Conservation (phyloP, 2,113 vertebrate genomes). For the Strix aluco region DNA sequence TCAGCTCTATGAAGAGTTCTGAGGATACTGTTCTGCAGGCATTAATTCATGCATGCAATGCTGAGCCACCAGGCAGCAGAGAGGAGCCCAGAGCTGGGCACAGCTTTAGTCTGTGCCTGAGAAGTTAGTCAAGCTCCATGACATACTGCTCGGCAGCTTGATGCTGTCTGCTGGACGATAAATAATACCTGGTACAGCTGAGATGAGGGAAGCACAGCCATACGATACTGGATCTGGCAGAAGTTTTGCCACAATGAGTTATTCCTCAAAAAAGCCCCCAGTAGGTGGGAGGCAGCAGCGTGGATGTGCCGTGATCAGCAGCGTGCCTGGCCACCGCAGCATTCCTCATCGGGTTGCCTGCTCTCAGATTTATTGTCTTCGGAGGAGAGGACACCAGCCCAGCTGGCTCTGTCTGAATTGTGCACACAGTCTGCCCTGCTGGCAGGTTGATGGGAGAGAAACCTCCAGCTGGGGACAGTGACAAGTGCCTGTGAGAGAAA, state of each 20-base stretch:
- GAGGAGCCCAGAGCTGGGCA: neutral
- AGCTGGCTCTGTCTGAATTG: neutral
- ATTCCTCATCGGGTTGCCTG: neutral
- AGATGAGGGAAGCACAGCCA: neutral
- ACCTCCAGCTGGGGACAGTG: neutral
- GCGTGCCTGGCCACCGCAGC: rapidly evolving
- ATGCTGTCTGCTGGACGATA: neutral
- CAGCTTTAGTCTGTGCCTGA: neutral
- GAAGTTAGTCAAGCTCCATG: neutral
- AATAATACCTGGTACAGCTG: neutral
- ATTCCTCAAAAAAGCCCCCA: neutral
- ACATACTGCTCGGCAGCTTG: neutral
- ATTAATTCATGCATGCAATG: rapidly evolving
- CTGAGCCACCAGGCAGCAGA: neutral
- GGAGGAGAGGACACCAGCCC: neutral
- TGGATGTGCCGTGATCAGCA: neutral
- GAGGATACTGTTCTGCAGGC: neutral
- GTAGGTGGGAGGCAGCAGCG: neutral
- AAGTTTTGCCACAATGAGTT: neutral
- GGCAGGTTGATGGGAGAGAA: neutral
- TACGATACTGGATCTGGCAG: neutral
- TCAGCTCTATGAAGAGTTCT: neutral
- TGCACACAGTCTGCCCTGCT: neutral
- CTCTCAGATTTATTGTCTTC: neutral
- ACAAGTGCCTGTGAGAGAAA: neutral